Conservation (phyloP, 2,113 vertebrate genomes). For the Anolis sagrei region DNA sequence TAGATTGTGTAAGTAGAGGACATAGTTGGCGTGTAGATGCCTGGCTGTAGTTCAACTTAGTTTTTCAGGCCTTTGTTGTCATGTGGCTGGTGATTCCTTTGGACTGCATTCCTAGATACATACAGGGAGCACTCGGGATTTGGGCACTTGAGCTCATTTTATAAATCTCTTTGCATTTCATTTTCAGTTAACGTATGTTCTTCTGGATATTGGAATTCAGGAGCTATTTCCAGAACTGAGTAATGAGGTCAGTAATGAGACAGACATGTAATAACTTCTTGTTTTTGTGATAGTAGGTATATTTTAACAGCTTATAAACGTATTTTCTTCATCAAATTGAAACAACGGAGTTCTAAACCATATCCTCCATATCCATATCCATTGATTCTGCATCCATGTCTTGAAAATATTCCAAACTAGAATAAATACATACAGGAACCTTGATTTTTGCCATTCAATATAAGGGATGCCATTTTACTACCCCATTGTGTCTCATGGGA, state of each 20-base stretch:
- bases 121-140: neutral
- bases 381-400: too few species aligned
- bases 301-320: neutral
- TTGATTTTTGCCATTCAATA: too few species aligned
- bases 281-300: neutral
- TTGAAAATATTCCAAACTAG: too few species aligned
- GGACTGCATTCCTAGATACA: neutral
- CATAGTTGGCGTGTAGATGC: neutral
- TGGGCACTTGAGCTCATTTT: neutral
- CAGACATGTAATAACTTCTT: neutral
- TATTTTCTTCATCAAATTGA: neutral
- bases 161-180: conserved; percentile 34
- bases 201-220: conserved; percentile 91
- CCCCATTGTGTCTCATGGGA: too few species aligned
- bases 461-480: too few species aligned
- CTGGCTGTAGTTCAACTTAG: too few species aligned
- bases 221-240: conserved; percentile 94
- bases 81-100: neutral
- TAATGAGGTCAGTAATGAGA: conserved; percentile 77
- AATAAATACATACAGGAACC: too few species aligned
- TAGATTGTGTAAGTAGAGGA: neutral
- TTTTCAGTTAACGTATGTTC: conserved; percentile 90
- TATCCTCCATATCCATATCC: neutral
- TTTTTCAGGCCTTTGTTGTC: neutral
- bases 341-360: neutral